A percentile compares a stretch with the other conserved stretches of the same genome.
phyloP scores from a whole-genome alignment of 2,888 invertebrate species.

The Augiades crinisus region DNA sequence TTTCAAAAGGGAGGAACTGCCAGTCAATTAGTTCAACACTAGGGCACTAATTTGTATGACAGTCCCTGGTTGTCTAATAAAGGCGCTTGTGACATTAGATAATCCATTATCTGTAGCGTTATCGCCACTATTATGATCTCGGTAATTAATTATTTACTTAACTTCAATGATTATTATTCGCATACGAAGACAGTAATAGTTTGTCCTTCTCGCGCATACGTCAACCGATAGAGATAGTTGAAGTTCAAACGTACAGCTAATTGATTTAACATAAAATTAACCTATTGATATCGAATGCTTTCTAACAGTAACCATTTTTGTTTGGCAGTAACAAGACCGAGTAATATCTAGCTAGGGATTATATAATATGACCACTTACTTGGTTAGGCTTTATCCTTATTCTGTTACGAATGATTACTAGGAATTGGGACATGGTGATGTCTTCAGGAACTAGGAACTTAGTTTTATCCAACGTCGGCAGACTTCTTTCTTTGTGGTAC shows the following conservation, averaged over 20 bases:
- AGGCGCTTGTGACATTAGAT: conserved; percentile 22
- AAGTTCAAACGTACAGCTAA: conserved; percentile 21
- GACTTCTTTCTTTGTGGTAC: conserved; percentile 87
- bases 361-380: conserved; percentile 73
- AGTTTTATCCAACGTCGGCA: conserved; percentile 90
- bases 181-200: conserved; percentile 3
- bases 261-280: conserved; percentile 28
- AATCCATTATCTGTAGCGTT: conserved; percentile 1
- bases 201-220: conserved; percentile 26
- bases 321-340: not conserved
- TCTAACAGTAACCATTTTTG: conserved; percentile 4
- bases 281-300: conserved; percentile 24
- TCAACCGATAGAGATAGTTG: conserved; percentile 17
- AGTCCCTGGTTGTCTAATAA: not conserved
- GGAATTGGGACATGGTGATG: conserved; percentile 93
- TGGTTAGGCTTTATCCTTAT: conserved; percentile 77
- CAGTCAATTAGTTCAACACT: not conserved
- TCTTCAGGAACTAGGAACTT: conserved; percentile 95
- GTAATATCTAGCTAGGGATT: not conserved
- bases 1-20: conserved; percentile 10
- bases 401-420: conserved; percentile 86
- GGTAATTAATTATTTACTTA: conserved; percentile 29
- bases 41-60: conserved; percentile 10
- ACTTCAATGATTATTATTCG: conserved; percentile 25
- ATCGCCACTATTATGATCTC: conserved; percentile 23